Evolutionary conservation across 2,113 vertebrate genomes (phyloP).

Genomic region (Heterotis niloticus): DNA sequence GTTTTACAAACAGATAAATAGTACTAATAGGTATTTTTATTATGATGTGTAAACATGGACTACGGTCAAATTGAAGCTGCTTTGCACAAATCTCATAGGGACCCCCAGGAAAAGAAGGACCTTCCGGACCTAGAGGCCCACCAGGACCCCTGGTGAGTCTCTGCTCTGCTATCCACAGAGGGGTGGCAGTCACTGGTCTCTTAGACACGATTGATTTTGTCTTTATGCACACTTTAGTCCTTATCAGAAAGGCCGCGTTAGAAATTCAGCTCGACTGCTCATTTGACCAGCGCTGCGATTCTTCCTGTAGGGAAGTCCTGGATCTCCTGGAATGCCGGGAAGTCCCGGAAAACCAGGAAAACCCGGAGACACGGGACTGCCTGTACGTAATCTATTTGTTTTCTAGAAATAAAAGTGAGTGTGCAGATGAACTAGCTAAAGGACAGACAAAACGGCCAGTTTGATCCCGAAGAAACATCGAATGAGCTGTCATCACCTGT

Average conservation of each 20-base stretch:
- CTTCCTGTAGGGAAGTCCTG: slow-evolving; percentile 76
- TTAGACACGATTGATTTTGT: background rate
- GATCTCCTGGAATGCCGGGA: slow-evolving; percentile 86
- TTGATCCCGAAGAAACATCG: no score
- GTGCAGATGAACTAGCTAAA: background rate
- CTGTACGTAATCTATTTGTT: slow-evolving; percentile 63
- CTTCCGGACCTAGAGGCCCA: slow-evolving; percentile 89
- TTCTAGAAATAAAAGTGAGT: background rate
- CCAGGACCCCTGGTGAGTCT: slow-evolving; percentile 77
- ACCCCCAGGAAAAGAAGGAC: slow-evolving; percentile 90
- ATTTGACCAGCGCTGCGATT: background rate
- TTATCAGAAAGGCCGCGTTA: background rate
- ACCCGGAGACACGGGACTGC: slow-evolving; percentile 78
- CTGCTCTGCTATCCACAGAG: background rate
- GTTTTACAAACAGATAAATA: background rate
- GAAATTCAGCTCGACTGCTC: slow-evolving; percentile 24
- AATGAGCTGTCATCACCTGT: no score
- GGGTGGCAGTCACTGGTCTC: background rate
- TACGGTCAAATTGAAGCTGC: slow-evolving; percentile 40
- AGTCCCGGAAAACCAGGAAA: slow-evolving; percentile 87
- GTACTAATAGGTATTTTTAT: background rate
- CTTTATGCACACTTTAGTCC: background rate
- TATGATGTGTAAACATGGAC: background rate
- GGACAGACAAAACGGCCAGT: background rate
- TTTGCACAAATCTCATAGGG: slow-evolving; percentile 70